These are phyloP conservation scores for Myathropa florea DNA, from an alignment of 2,888 invertebrate genomes.

Conservation along the genomic window DNA sequence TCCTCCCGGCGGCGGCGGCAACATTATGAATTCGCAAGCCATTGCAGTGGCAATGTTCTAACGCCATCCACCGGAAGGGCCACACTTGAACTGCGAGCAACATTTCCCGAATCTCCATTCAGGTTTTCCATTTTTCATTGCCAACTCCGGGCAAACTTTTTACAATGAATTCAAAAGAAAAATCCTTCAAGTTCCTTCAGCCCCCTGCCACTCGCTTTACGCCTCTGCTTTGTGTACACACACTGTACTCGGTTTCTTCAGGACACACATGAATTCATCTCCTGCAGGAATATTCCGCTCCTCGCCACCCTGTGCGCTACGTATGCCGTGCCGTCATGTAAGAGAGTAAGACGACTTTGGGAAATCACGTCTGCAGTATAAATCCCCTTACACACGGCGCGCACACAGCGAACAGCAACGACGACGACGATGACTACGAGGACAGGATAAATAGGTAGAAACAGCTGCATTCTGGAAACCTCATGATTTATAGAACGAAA, in stretches of 20 bases:
- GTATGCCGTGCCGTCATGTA: neutral
- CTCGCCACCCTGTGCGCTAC: neutral
- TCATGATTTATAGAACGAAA: slow-evolving; percentile 68
- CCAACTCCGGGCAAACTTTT: slow-evolving; percentile 55
- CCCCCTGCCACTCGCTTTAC: neutral
- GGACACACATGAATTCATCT: slow-evolving; percentile 59
- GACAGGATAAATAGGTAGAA: slow-evolving; percentile 55
- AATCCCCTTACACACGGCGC: slow-evolving; percentile 32
- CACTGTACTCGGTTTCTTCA: neutral
- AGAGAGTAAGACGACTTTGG: slow-evolving; percentile 55
- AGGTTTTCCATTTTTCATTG: slow-evolving; percentile 56
- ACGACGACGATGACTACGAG: slow-evolving; percentile 4
- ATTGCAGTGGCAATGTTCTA: slow-evolving; percentile 19
- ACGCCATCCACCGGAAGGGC: slow-evolving; percentile 1
- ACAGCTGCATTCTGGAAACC: slow-evolving; percentile 63
- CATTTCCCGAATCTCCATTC: slow-evolving; percentile 52
- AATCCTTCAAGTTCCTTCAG: slow-evolving; percentile 36
- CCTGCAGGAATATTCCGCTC: slow-evolving; percentile 36
- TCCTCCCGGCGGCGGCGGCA: slow-evolving; percentile 20
- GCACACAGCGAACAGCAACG: slow-evolving; percentile 16
- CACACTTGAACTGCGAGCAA: slow-evolving; percentile 37
- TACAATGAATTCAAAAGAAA: slow-evolving; percentile 63
- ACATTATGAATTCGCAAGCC: slow-evolving; percentile 11
- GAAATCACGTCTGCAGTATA: slow-evolving; percentile 62
- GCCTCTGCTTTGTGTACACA: neutral